Base-by-base conservation (phyloP, 2,888 invertebrate genomes). In the Lydus trimaculatus region DNA sequence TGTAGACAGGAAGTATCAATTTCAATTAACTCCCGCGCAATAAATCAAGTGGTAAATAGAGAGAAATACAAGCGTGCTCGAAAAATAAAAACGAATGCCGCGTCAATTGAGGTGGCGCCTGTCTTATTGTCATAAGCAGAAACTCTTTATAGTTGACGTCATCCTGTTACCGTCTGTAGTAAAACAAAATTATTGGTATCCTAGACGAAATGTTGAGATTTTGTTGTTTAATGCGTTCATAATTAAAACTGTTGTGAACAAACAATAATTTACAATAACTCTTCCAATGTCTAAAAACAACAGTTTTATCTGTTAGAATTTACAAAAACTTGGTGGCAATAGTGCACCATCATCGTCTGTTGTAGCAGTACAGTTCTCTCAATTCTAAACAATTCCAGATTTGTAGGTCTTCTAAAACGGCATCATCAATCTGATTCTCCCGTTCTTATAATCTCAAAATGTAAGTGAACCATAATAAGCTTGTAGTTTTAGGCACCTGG, bases 101-200 rank as follows among this genome's bases (percentile, higher is more conserved):
- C 56, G 76, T 83, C 83, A 84, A 84, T 84, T 84, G 83, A 79
- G 82, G 80, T 84, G 84, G 84, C 84, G 84, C 84, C 84, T 82
- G 78, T 79, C 83, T 81, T 82, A 81, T 81, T 83, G 79, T 79
- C 76, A n/a, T n/a, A 77, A 78, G 76, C 70, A 70, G 72, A 75
- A n/a, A 79, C 76, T 76, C 77, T 78, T 79, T 78, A 77, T 78
- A 75, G 76, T 72, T 81, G 77, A 78, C 80, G 77, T 81, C 80
- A 79, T 71, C 71, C 58, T 64, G n/a, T 13, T 68, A 69, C 73
- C 63, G 78, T 78, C 76, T 77, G 77, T 77, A 78, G 75, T 77
- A 75, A 75, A 75, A 75, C 73, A 72, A 75, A 76, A 73, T 73
- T 73, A 72, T 75, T 71, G 73, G 70, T 66, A 43, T 2, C 25